Conservation (phyloP, 2,888 invertebrate species). For the Ochropleura plecta region DNA sequence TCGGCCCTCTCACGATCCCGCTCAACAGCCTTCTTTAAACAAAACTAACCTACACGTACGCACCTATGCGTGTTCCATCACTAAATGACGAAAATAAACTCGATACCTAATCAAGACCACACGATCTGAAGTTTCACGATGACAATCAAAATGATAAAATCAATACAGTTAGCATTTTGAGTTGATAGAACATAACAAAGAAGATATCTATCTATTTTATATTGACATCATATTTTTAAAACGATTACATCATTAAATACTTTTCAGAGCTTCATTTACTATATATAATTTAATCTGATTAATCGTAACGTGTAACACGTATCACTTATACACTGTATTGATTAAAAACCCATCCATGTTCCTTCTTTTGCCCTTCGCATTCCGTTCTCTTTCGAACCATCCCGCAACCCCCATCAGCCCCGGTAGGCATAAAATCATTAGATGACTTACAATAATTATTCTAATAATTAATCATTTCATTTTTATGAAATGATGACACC, state of each 20-base stretch:
- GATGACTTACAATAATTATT: no score
- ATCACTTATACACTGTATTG: no score
- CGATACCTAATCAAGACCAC: background rate
- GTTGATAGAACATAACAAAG: background rate
- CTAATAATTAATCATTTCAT: no score
- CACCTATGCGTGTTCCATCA: background rate
- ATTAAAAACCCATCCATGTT: no score
- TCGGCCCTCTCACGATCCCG: no score
- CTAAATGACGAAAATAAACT: background rate
- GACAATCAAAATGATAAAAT: background rate
- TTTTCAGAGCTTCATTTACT: background rate
- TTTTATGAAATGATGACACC: no score
- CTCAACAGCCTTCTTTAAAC: background rate
- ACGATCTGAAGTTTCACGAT: background rate
- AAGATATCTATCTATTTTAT: background rate
- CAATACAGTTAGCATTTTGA: background rate
- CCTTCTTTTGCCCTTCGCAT: no score
- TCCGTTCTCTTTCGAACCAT: no score
- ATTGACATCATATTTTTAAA: background rate
- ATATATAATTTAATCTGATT: background rate
- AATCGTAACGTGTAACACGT: no score
- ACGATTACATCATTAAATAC: background rate
- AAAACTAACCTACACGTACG: background rate
- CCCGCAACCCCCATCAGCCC: no score
- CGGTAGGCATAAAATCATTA: no score